These are phyloP conservation scores for Coelogynopora nodosa DNA, from an alignment of 2,888 invertebrate genomes.

Conservation along the genomic window DNA sequence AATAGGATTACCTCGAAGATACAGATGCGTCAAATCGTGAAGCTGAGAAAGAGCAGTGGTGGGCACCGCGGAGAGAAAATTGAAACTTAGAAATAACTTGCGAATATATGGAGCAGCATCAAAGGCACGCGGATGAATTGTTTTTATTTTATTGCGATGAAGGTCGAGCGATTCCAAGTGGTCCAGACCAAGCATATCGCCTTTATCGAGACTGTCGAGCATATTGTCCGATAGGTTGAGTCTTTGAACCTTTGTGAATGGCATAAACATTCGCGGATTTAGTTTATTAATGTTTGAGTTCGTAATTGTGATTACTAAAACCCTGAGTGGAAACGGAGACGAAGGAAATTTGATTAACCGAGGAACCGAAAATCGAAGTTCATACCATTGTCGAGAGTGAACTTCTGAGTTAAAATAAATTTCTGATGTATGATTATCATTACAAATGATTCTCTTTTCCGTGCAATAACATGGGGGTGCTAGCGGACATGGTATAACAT, in stretches of 20 bases:
- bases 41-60: not conserved
- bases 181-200: not conserved
- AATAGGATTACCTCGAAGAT: not conserved
- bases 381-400: not conserved
- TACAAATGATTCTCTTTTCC: not conserved
- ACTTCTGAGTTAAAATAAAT: not conserved
- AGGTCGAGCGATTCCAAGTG: not conserved
- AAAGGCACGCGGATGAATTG: not conserved
- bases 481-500: not conserved
- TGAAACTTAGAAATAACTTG: not conserved
- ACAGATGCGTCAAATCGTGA: not conserved
- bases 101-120: not conserved
- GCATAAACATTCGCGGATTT: not conserved
- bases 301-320: not conserved
- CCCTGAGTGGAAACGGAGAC: not conserved
- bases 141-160: not conserved
- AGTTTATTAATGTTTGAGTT: not conserved
- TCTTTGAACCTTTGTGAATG: not conserved
- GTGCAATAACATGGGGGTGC: not conserved
- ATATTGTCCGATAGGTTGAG: not conserved
- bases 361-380: not conserved
- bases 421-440: not conserved
- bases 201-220: not conserved
- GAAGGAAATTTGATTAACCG: not conserved
- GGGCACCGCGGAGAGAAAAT: not conserved